Conservation (phyloP, 2,113 vertebrate genomes). For the Daubentonia madagascariensis region DNA sequence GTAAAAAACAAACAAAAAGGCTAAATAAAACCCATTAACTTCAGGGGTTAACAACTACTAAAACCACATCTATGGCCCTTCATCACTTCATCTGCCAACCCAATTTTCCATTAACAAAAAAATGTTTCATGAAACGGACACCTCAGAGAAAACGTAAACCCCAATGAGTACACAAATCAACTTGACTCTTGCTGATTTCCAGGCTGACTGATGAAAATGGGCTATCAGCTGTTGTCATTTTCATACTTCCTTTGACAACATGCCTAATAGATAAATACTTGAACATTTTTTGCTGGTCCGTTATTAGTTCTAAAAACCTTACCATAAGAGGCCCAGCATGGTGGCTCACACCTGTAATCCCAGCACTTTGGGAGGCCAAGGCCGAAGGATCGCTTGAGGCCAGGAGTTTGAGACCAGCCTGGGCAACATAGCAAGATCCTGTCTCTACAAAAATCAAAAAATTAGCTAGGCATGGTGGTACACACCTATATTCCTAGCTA, state of each 20-base stretch:
- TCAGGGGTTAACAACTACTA: neutral
- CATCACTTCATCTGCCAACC: neutral
- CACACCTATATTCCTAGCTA: too few species aligned
- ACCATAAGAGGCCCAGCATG: neutral
- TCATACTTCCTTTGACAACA: neutral
- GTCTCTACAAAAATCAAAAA: too few species aligned
- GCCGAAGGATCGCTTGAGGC: too few species aligned
- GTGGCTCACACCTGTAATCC: too few species aligned
- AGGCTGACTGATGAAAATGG: neutral
- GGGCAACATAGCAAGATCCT: too few species aligned
- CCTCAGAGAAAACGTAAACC: neutral
- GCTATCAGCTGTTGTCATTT: neutral
- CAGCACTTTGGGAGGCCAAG: too few species aligned
- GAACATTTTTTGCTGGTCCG: neutral
- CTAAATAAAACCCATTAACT: neutral
- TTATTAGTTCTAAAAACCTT: neutral
- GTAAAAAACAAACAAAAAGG: neutral
- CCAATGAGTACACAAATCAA: neutral
- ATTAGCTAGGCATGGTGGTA: too few species aligned
- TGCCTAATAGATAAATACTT: neutral
- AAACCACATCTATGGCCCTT: neutral
- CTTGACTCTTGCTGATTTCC: neutral
- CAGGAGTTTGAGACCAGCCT: too few species aligned
- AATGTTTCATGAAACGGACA: neutral
- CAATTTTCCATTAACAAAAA: neutral